Evolutionary conservation across 2,113 vertebrate species (phyloP), one percentile per base, ranked within the genome.

Genomic region (Silurus meridionalis): DNA sequence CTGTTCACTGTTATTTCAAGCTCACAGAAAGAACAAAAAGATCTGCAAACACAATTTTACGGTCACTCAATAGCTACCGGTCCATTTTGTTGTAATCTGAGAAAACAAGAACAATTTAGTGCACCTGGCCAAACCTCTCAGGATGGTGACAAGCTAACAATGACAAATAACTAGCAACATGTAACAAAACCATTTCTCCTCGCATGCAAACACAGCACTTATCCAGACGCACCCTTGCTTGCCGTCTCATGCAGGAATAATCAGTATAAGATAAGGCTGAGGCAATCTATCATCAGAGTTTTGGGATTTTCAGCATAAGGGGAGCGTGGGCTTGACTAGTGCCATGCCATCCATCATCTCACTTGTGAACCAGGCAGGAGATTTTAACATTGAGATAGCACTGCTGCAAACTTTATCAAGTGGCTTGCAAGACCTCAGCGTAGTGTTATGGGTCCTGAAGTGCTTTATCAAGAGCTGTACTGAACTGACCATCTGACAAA

Each of bases 291-390:
- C 93, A 94, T 88, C 69, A n/a, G 83, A 86, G 87, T 86, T 50
- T 60, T 6, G 17, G 84, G 90, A 86, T 91, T 90, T 92, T 89
- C 77, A 25, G 85, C 74, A 6, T 23, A 87, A 69, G 58, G 75
- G 90, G 85, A 79, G 72, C 10, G 74, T 82, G 77, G 82, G 85
- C 85, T 64, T 74, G 84, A 61, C 83, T 80, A 10, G 83, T 87
- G 83, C 86, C 86, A 90, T 79, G 89, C 86, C 77, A 94, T 94
- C 92, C 92, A 93, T 94, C 93, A 93, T 94, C 88, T 91, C 90
- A 88, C 89, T 91, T 93, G 89, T 90, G 93, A 94, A 94, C 84
- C 90, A 93, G 92, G 88, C 82, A 48, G 85, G 85, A 90, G 88
- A 82, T 89, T 92, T 92, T 87, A 92, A 91, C 92, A 92, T 55